Evolutionary conservation across 2,888 invertebrate species (phyloP), one percentile per base, ranked within the genome.

Genomic region (Hecatera dysodea): DNA sequence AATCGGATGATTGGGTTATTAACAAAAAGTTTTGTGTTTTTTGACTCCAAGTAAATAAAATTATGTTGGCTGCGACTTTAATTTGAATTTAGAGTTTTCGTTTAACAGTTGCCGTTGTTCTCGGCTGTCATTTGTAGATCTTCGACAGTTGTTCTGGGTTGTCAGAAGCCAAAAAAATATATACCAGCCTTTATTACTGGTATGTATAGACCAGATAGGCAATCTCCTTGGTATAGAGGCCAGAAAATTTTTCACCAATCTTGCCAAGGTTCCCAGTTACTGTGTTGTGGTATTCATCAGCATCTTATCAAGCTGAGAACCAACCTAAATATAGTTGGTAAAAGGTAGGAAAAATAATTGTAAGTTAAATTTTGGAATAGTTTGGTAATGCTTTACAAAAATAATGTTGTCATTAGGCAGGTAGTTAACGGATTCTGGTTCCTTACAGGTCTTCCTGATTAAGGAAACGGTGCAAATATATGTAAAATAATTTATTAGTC

Each of bases 1-100:
- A 33, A 42, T 42, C 3, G 17, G 12, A 53, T 39, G 15, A 72
- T 44, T 62, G 27, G 17, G n/a, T 15, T 57, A 57, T 50, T 29
- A 46, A 15, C 22, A 33, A 19, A 42, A 24, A 59, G 42, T 11
- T 0, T 12, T 39, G 39, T 39, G 15, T 15, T 39, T 39, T 15
- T 39, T 15, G 15, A 3, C 15, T 5, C 5, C 5, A 39, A 29
- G 2, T 15, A 39, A 39, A 15, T 39, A 15, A 39, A 39, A 4
- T 39, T 12, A 15, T 4, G 39, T 39, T 39, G 17, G 5, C 8
- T 19, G 8, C 8, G 2, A 44, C 1, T 19, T 0, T 7, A 2
- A 19, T 44, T 44, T 44, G 8, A 44, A 19, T 19, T 44, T 44
- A 8, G 44, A 44, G 19, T 44, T 19, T 8, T 44, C 17, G 17